Evolutionary conservation across 2,888 invertebrate species (phyloP), one percentile per base, ranked within the genome.

Genomic region (Coenonympha arcania): DNA sequence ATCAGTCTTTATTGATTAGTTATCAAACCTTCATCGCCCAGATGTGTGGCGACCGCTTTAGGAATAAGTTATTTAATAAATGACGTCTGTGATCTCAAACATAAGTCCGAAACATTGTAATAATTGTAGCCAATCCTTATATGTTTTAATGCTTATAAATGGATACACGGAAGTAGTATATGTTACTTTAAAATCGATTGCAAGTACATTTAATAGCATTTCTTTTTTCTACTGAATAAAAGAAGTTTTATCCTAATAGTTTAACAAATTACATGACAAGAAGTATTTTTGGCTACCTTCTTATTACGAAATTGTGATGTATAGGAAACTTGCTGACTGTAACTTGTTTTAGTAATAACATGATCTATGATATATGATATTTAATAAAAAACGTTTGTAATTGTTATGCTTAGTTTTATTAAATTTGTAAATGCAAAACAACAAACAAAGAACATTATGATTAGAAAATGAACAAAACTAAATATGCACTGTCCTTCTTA

Each of bases 401-500:
- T 6, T 49, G 30, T 37, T 48, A 48, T 47, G 24, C 31, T 39
- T 42, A 43, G 40, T 44, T 53, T 57, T 55, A 55, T 56, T 57
- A 48, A 30, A 28, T 9, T 42, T 48, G 50, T 52, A 58, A 59
- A 59, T 54, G 57, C 54, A 41, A 52, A 46, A 45, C 33, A 16
- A n/a, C 26, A 47, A 46, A 48, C 28, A 52, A 33, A 50, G 39
- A 53, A 52, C 46, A 52, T 39, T 39, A n/a, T 15, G 13, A 37
- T 50, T 47, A 50, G 36, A 52, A 51, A 65, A 61, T 47, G 52
- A 44, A 33, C 62, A 63, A 61, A 62, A 51, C 63, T 58, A 8
- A n/a, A n/a, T 68, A 68, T 44, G 66, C 65, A 49, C 70, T 68
- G 30, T 1, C 13, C n/a, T 3, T 28, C n/a, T 24, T 0, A 26